Base-by-base conservation (phyloP, 1,140 invertebrate species). In the Ostrea denselamellosa region DNA sequence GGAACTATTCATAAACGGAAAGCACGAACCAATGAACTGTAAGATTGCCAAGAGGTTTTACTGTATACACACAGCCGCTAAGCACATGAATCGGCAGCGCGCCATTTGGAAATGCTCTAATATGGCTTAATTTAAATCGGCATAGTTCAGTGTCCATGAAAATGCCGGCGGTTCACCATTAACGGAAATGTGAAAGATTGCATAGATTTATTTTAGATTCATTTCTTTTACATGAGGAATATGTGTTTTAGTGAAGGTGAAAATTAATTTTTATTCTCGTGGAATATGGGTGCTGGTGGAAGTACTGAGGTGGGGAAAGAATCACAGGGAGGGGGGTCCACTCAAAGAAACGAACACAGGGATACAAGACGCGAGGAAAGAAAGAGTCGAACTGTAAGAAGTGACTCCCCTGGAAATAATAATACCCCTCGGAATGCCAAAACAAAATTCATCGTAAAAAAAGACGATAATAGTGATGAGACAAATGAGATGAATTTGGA, bases 121-220 rank as follows among this genome's bases (percentile, higher is more conserved):
- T 77, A 77, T 77, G 68, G 68, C 68, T 77, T 77, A 77, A 77
- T 77, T 77, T 77, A 77, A 77, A 77, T 77, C 68, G 28, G 68
- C 68, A 77, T 77, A 34, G 68, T 77, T 77, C 25, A 77, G 68
- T 77, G 68, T 77, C 28, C 68, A 34, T 9, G 68, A 28, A 25
- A 77, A 28, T 77, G 28, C 4, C 68, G 68, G 68, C 28, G 22
- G 25, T 77, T 77, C 68, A 34, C 68, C 68, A 77, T 77, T 77
- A 77, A 25, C 12, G 28, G 22, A 77, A 77, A 77, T 77, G 68
- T 77, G 68, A 77, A 12, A 22, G 68, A 25, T 22, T 28, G 22
- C 5, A 10, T 77, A 77, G 28, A 34, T 28, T 8, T 25, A 28
- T 34, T 77, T 34, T 28, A 14, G 25, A 28, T 77, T 77, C 22